These are phyloP conservation scores for Leguminivora glycinivorella DNA, from an alignment of 1,140 invertebrate genomes.

Conservation along the genomic window DNA sequence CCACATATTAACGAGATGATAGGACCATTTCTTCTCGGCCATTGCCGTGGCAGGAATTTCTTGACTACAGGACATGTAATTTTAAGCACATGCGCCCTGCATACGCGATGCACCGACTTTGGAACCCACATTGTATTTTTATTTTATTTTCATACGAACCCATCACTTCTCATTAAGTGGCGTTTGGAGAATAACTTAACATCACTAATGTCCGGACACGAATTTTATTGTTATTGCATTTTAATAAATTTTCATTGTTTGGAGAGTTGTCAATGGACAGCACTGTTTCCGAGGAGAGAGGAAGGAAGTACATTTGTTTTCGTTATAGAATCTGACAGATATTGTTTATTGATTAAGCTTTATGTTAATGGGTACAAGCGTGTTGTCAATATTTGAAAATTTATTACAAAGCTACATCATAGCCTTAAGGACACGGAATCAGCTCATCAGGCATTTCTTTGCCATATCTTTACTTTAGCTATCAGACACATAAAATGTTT, in stretches of 20 bases:
- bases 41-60: conserved; percentile 57
- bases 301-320: conserved; percentile 65
- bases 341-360: conserved; percentile 50
- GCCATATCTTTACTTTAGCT: background rate
- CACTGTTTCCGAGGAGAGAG: conserved; percentile 57
- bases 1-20: conserved; percentile 36
- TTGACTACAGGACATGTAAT: conserved; percentile 75
- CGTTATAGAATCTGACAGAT: conserved; percentile 10
- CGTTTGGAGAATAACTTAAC: conserved; percentile 78
- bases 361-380: background rate
- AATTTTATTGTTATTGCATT: conserved; percentile 79
- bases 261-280: conserved; percentile 50
- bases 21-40: conserved; percentile 53
- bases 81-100: conserved; percentile 63
- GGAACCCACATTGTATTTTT: conserved; percentile 71
- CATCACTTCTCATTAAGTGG: conserved; percentile 79
- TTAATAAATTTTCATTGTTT: conserved; percentile 78
- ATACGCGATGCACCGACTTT: conserved; percentile 60
- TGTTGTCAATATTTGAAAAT: background rate
- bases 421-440: conserved; percentile 29
- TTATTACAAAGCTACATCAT: background rate
- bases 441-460: background rate
- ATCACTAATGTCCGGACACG: conserved; percentile 76
- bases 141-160: conserved; percentile 76
- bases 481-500: too few relatives aligned